These are phyloP conservation scores for Papilio gigon DNA, from an alignment of 2,888 invertebrate species.

Conservation along the genomic window DNA sequence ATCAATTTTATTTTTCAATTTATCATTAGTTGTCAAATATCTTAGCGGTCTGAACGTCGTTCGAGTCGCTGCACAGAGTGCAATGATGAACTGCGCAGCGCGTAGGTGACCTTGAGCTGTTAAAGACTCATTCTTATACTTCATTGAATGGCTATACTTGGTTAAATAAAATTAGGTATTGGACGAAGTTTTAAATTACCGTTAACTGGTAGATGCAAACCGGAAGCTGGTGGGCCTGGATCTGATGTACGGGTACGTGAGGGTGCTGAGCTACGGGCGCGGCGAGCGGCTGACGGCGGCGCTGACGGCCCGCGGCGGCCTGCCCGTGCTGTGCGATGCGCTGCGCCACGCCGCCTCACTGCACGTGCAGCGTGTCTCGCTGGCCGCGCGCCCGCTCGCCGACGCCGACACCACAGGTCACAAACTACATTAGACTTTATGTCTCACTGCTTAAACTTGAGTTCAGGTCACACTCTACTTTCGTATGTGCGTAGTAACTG, in stretches of 20 bases:
- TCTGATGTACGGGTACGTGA: slow-evolving; percentile 86
- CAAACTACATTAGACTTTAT: neutral
- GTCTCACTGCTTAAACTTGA: neutral
- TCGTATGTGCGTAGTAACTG: neutral
- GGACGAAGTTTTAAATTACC: no score
- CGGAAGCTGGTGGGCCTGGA: slow-evolving; percentile 85
- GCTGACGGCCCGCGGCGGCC: slow-evolving; percentile 67
- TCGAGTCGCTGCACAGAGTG: no score
- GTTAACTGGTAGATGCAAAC: slow-evolving; percentile 83
- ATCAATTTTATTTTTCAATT: no score
- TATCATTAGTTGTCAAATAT: no score
- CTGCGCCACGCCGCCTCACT: slow-evolving; percentile 57
- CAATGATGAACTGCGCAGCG: no score
- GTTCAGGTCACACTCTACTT: neutral
- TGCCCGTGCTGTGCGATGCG: slow-evolving; percentile 74
- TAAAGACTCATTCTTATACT: no score
- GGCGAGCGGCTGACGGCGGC: slow-evolving; percentile 82
- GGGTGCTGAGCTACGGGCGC: slow-evolving; percentile 70
- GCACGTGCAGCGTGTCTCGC: slow-evolving; percentile 56
- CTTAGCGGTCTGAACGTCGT: no score
- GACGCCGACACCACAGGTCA: slow-evolving; percentile 52
- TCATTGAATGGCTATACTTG: no score
- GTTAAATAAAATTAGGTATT: no score
- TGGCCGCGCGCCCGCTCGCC: slow-evolving; percentile 75
- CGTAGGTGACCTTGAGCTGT: no score